A percentile compares a stretch with the other conserved stretches of the same genome.
Evolutionary conservation across 2,888 invertebrate genomes (phyloP).

Genomic region (Eupithecia subfuscata): DNA sequence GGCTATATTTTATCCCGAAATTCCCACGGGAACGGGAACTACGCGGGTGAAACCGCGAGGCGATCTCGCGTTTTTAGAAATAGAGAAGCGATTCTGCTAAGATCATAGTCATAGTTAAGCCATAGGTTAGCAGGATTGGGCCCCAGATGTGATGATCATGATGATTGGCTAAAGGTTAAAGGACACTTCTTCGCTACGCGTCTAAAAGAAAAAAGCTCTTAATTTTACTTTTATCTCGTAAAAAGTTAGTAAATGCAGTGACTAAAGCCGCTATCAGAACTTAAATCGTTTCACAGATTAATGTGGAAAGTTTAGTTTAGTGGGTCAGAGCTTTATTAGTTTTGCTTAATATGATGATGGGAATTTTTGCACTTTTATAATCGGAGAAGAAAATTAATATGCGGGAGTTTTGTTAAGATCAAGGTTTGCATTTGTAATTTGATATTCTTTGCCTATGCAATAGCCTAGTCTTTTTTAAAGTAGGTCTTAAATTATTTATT

Average conservation of each 20-base stretch:
- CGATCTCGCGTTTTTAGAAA: too few relatives aligned
- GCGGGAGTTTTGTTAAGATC: not conserved
- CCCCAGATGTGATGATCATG: too few relatives aligned
- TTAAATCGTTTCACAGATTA: conserved; percentile 58
- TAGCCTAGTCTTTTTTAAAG: too few relatives aligned
- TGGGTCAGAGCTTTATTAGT: conserved; percentile 38
- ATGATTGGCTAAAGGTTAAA: not conserved
- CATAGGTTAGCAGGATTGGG: too few relatives aligned
- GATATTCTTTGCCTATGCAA: too few relatives aligned
- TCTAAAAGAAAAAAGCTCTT: conserved; percentile 4
- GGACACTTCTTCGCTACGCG: not conserved
- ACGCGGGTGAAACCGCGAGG: too few relatives aligned
- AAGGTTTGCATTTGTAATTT: too few relatives aligned
- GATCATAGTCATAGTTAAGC: too few relatives aligned
- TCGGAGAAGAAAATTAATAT: not conserved
- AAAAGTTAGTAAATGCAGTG: conserved; percentile 48
- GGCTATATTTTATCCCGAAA: too few relatives aligned
- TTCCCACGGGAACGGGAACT: too few relatives aligned
- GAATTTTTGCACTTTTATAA: conserved; percentile 4
- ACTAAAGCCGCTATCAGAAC: conserved; percentile 49
- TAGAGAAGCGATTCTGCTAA: too few relatives aligned
- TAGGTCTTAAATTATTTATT: too few relatives aligned
- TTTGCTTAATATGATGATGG: conserved; percentile 26
- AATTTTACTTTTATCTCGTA: conserved; percentile 36
- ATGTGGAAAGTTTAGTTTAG: conserved; percentile 48